Percentiles rank a stretch among this genome's conserved stretches.
These are phyloP conservation scores for Orthosia cruda DNA, from an alignment of 2,888 invertebrate species.

Conservation along the genomic window DNA sequence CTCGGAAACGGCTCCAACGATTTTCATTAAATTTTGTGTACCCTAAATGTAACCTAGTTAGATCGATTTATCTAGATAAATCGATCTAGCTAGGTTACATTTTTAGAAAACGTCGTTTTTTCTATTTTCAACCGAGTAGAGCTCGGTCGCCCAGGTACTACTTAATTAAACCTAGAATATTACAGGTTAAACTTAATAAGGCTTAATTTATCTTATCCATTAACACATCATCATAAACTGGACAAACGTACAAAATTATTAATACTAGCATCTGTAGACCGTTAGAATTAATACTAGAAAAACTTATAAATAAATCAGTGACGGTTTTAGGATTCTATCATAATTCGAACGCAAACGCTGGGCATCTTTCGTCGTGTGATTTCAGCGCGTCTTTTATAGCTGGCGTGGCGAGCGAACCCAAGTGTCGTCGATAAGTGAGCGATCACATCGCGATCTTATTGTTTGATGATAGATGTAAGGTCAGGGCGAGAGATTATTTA, in stretches of 20 bases:
- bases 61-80: too few relatives aligned
- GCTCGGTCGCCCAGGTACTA: too few relatives aligned
- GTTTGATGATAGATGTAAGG: conserved; percentile 33
- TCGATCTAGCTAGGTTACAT: too few relatives aligned
- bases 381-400: conserved; percentile 48
- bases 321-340: conserved; percentile 57
- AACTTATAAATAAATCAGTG: conserved; percentile 61
- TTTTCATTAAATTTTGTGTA: too few relatives aligned
- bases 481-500: conserved; percentile 3
- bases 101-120: too few relatives aligned
- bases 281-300: conserved; percentile 27
- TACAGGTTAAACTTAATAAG: neutral
- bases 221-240: conserved; percentile 14
- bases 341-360: conserved; percentile 48
- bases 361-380: conserved; percentile 56
- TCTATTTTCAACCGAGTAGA: too few relatives aligned
- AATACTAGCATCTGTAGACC: conserved; percentile 51
- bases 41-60: too few relatives aligned
- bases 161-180: too few relatives aligned
- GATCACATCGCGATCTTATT: conserved; percentile 39
- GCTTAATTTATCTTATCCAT: too few relatives aligned
- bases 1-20: too few relatives aligned
- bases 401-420: conserved; percentile 30
- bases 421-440: conserved; percentile 52
- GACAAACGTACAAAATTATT: conserved; percentile 49